phyloP scores from a whole-genome alignment of 2,888 invertebrate genomes.

The Protodeltote pygarga region DNA sequence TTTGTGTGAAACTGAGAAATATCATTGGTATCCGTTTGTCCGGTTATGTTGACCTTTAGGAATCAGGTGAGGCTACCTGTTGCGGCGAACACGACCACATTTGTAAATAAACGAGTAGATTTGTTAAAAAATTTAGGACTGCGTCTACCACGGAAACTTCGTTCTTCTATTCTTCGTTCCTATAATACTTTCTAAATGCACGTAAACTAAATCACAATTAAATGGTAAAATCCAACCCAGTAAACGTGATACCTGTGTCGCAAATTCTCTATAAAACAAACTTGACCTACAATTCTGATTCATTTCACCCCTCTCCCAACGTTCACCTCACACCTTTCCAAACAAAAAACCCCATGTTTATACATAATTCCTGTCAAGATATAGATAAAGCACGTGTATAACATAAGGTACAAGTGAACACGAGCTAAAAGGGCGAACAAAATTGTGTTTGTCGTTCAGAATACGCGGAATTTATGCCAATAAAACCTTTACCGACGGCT shows the following conservation, averaged over 20 bases:
- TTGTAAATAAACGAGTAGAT: too few species aligned
- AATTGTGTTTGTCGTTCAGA: slow-evolving; percentile 43
- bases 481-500: slow-evolving; percentile 27
- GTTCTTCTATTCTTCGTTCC: too few species aligned
- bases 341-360: slow-evolving; percentile 21
- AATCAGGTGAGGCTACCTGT: background rate
- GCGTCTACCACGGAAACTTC: too few species aligned
- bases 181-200: too few species aligned
- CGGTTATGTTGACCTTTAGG: slow-evolving; percentile 9
- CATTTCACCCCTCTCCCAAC: slow-evolving; percentile 23
- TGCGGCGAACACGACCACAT: background rate
- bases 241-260: too few species aligned
- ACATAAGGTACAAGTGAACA: slow-evolving; percentile 26
- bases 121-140: too few species aligned
- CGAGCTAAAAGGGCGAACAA: slow-evolving; percentile 31
- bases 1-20: slow-evolving; percentile 9
- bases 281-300: slow-evolving; percentile 14
- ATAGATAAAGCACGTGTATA: slow-evolving; percentile 41
- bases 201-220: too few species aligned
- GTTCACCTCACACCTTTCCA: slow-evolving; percentile 4
- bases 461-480: slow-evolving; percentile 42
- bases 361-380: slow-evolving; percentile 20
- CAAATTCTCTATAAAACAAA: too few species aligned
- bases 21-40: slow-evolving; percentile 3
- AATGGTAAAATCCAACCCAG: too few species aligned